Evolutionary conservation across 2,113 vertebrate genomes (phyloP).

Genomic region (Paradoxurus hermaphroditus): DNA sequence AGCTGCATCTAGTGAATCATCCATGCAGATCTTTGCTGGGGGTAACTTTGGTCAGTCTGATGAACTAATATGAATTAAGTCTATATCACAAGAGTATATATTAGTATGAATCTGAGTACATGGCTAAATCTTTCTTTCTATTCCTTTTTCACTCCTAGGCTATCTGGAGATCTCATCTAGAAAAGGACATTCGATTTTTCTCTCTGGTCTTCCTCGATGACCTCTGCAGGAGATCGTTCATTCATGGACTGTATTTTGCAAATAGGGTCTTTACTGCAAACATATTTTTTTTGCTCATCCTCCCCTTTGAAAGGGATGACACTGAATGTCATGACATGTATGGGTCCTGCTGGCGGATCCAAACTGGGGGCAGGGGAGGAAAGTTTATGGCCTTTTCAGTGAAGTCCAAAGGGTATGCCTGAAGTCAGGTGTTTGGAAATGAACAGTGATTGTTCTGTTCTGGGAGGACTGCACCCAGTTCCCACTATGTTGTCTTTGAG

Average conservation of each 20-base stretch:
- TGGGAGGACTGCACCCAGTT: not conserved
- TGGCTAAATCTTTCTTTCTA: not conserved
- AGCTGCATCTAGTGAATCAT: not conserved
- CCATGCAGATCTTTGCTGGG: not conserved
- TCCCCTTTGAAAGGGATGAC: not conserved
- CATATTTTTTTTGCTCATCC: not conserved
- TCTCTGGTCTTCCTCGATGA: not conserved
- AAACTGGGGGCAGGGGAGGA: not conserved
- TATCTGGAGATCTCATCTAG: not conserved
- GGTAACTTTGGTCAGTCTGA: not conserved
- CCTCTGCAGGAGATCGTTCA: not conserved
- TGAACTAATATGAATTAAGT: not conserved
- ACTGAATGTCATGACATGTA: not conserved
- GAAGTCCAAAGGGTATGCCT: not conserved
- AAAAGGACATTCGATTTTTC: not conserved
- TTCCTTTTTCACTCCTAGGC: not conserved
- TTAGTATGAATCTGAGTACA: not conserved
- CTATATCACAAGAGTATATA: not conserved
- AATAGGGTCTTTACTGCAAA: not conserved
- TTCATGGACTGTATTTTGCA: not conserved
- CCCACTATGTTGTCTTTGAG: not conserved
- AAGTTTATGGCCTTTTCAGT: not conserved
- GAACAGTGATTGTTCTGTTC: not conserved
- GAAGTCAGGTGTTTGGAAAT: not conserved
- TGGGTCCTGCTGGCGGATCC: not conserved